Evolutionary conservation across 2,888 invertebrate species (phyloP).

Genomic region (Neoascia interrupta): DNA sequence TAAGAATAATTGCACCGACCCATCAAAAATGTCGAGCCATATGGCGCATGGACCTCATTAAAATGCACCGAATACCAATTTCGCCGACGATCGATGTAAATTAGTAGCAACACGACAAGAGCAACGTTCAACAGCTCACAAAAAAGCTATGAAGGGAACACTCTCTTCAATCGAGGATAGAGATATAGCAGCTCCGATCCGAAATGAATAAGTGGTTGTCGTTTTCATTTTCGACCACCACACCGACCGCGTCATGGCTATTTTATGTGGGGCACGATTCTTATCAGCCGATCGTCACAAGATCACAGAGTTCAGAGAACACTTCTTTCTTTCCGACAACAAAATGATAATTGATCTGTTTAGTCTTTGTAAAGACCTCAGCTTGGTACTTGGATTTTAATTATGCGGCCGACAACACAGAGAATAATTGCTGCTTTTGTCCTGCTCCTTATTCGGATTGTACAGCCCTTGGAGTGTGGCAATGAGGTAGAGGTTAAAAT

Average conservation of each 20-base stretch:
- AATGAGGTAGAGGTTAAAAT: background rate
- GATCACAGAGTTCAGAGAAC: background rate
- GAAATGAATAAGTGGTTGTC: no score
- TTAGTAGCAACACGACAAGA: constrained; percentile 50
- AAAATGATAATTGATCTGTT: background rate
- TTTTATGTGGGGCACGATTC: no score
- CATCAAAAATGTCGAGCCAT: constrained; percentile 52
- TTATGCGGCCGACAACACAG: constrained; percentile 7
- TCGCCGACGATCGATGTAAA: constrained; percentile 44
- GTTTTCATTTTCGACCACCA: no score
- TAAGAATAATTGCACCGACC: constrained; percentile 61
- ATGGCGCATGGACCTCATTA: constrained; percentile 62
- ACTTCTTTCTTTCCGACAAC: background rate
- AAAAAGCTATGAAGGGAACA: constrained; percentile 6
- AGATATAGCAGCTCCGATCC: no score
- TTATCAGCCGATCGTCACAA: background rate
- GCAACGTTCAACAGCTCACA: constrained; percentile 3
- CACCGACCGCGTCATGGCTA: no score
- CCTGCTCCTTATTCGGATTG: background rate
- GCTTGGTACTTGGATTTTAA: background rate
- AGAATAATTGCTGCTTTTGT: background rate
- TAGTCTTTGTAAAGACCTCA: background rate
- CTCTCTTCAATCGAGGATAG: constrained; percentile 12
- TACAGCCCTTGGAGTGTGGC: background rate
- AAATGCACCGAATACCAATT: constrained; percentile 64